Evolutionary conservation across 2,888 invertebrate species (phyloP), one percentile per base, ranked within the genome.

Genomic region (Ichneumoninae sp.): DNA sequence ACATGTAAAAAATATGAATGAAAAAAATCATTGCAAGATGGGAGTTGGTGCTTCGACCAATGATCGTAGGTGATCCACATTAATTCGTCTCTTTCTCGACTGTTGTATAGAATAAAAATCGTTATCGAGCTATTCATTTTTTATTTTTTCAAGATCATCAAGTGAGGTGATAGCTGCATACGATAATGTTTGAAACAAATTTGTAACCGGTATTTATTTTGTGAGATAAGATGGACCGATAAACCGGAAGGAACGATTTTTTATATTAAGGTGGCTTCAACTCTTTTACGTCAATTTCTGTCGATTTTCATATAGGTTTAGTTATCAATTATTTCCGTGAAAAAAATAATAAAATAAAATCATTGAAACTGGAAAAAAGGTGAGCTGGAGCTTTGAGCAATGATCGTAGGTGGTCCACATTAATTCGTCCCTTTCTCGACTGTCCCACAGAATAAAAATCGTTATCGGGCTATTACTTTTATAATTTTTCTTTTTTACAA

Each of bases 141-240:
- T 26, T 26, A 1, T 69, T 57, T 66, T 65, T 4, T 10, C 33
- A 22, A 8, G 50, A 44, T 40, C 30, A 4, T 22, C 44, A n/a
- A 26, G 13, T 22, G 22, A 22, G 10, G 13, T 65, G 70, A 66
- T 83, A 84, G 81, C 76, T 77, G 78, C 72, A 87, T 87, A 86
- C 70, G 88, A 89, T 40, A 88, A 89, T 82, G 78, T 75, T 68
- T 62, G 65, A 70, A 62, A 57, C 52, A 68, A 54, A 50, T 52
- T 47, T 47, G 30, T 60, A 26, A 13, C 13, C 13, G 19, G 0
- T 13, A 8, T 8, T 69, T 8, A 30, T 40, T 85, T 79, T 82
- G 82, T 82, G 76, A 76, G 75, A 81, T 83, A 72, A 71, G 70
- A 80, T 83, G n/a, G 84, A 85, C 80, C 22, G n/a, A 66, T 5